phyloP scores from a whole-genome alignment of 2,797 vertebrate genomes.

The Adelosebastes latens region DNA sequence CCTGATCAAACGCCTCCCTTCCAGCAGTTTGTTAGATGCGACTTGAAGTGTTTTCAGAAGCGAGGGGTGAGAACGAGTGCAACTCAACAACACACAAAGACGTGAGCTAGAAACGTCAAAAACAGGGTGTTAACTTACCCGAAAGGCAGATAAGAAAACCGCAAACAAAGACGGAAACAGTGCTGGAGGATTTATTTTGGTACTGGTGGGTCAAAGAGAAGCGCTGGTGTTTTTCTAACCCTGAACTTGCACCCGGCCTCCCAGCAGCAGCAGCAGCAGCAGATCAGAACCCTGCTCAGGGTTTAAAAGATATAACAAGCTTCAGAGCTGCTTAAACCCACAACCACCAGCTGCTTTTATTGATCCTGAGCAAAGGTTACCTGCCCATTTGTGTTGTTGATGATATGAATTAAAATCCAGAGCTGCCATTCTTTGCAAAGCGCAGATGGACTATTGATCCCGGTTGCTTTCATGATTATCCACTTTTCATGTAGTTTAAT shows the following conservation, averaged over 20 bases:
- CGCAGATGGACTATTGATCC: background rate
- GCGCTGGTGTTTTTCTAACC: background rate
- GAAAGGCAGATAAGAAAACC: background rate
- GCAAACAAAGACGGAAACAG: background rate
- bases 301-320: background rate
- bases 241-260: background rate
- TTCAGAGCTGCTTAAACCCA: background rate
- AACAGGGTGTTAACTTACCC: background rate
- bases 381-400: background rate
- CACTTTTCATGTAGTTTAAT: background rate
- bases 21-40: constrained; percentile 6
- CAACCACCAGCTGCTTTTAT: background rate
- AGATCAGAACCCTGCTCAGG: background rate
- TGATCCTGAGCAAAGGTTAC: background rate
- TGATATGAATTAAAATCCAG: background rate
- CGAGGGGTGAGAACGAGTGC: constrained; percentile 9
- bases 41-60: constrained; percentile 10
- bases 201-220: background rate
- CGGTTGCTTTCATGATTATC: background rate
- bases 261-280: background rate
- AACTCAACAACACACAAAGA: background rate
- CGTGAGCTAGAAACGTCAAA: constrained; percentile 32
- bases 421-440: background rate
- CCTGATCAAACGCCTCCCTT: constrained; percentile 28
- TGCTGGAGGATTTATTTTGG: background rate